Evolutionary conservation across 1,140 invertebrate species (phyloP).

Genomic region (Ceratosolen fusciceps): DNA sequence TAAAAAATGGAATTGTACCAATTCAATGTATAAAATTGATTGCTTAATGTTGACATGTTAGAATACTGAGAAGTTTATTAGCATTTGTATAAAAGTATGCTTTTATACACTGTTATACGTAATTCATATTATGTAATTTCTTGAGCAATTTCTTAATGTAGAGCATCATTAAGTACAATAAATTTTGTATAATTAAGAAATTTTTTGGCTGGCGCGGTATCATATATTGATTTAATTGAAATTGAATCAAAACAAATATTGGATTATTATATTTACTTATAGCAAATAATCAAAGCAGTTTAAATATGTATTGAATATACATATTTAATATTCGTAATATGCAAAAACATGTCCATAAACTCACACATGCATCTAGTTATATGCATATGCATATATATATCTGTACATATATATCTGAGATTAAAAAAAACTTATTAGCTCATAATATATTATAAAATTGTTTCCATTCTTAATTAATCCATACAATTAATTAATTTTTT

Average conservation of each 20-base stretch:
- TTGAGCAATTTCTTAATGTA: slow-evolving; percentile 20
- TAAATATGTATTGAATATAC: no score
- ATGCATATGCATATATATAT: no score
- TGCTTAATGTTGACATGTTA: slow-evolving; percentile 26
- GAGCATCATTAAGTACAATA: background rate
- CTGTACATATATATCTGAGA: no score
- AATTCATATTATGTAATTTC: slow-evolving; percentile 32
- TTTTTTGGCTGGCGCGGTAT: background rate
- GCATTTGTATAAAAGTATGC: slow-evolving; percentile 4
- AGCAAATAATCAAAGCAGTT: no score
- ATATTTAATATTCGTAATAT: no score
- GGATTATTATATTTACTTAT: background rate
- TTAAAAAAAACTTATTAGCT: no score
- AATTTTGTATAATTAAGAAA: background rate
- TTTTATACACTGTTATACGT: slow-evolving; percentile 19
- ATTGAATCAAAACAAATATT: background rate
- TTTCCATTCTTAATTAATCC: no score
- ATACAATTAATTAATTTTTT: no score
- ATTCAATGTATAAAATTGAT: slow-evolving; percentile 34
- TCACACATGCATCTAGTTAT: no score
- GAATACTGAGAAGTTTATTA: slow-evolving; percentile 32
- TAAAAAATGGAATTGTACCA: background rate
- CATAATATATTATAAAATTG: no score
- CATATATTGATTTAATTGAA: background rate
- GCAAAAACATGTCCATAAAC: no score